Conservation (phyloP, 35 echinoderm and acorn worm species). For the Stichopus chloronotus region DNA sequence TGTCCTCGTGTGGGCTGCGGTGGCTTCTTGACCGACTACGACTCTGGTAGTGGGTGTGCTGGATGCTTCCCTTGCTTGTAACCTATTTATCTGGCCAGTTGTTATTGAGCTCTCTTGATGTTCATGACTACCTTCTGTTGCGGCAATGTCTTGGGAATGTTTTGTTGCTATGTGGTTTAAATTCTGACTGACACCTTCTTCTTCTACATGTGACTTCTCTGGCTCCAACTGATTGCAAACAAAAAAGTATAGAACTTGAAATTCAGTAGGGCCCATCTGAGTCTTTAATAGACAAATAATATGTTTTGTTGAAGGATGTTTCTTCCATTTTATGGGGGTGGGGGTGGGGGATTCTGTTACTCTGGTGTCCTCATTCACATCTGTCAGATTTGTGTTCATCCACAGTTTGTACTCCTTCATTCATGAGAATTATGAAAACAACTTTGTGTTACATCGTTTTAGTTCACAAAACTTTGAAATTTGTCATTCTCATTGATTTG, state of each 20-base stretch:
- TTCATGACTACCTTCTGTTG: background rate
- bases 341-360: too few relatives aligned
- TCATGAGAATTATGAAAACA: too few relatives aligned
- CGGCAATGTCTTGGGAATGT: background rate
- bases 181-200: background rate
- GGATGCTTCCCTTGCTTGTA: conserved; percentile 4
- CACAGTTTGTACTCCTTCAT: too few relatives aligned
- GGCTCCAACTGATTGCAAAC: background rate
- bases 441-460: too few relatives aligned
- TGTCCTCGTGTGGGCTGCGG: conserved; percentile 58
- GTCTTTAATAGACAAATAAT: too few relatives aligned
- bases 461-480: too few relatives aligned
- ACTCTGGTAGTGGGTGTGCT: conserved; percentile 31
- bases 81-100: background rate
- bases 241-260: background rate
- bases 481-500: too few relatives aligned
- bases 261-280: too few relatives aligned
- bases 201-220: background rate
- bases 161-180: conserved; percentile 14
- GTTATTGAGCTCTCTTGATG: conserved; percentile 1
- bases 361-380: too few relatives aligned
- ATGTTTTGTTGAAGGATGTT: too few relatives aligned
- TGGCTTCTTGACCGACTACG: conserved; percentile 28
- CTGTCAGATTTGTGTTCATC: too few relatives aligned
- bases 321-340: too few relatives aligned